Evolutionary conservation across 1,140 invertebrate genomes (phyloP), one percentile per base, ranked within the genome.

Genomic region (Harlomillsia oculata): DNA sequence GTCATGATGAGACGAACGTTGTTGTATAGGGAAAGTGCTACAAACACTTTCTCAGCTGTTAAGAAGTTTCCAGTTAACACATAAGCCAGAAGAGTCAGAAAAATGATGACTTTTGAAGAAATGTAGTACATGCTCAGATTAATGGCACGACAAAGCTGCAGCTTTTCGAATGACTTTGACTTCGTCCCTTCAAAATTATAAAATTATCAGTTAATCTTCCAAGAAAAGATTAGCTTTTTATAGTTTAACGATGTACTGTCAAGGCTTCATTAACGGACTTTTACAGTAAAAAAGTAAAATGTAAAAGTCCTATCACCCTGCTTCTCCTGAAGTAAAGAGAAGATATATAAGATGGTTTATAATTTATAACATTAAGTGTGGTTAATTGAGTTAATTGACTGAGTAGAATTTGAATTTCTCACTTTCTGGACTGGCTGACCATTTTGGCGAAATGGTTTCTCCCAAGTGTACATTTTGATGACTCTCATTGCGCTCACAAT

Each of bases 391-490:
- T 25, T 8, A 9, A 34, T n/a, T 34, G 8, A 34, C n/a, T 34
- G 8, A 9, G 32, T 34, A 34, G 8, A 34, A 34, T 9, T 9
- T 34, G 32, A 34, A 34, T 11, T n/a, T 25, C 63, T 26, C 58
- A 70, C 69, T 59, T 64, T 59, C 72, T 41, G 5, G 66, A 60
- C 1, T 58, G 40, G 8, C 63, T 64, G 11, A 73, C 69, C 9
- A 72, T 43, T n/a, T 61, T 54, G 16, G 68, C 65, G 57, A 75
- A 75, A n/a, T 3, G 71, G 68, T 28, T 67, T 67, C 55, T 75
- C 74, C 74, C 74, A 75, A 2, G 72, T 66, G 59, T 74, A 75
- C 76, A 78, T 77, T 67, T 79, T 80, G 51, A 80, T 78, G 1
- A 79, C 72, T 50, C 75, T 67, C 64, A 80, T 78, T 3, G 73